phyloP scores from a whole-genome alignment of 2,797 vertebrate species.

The Parambassis ranga region DNA sequence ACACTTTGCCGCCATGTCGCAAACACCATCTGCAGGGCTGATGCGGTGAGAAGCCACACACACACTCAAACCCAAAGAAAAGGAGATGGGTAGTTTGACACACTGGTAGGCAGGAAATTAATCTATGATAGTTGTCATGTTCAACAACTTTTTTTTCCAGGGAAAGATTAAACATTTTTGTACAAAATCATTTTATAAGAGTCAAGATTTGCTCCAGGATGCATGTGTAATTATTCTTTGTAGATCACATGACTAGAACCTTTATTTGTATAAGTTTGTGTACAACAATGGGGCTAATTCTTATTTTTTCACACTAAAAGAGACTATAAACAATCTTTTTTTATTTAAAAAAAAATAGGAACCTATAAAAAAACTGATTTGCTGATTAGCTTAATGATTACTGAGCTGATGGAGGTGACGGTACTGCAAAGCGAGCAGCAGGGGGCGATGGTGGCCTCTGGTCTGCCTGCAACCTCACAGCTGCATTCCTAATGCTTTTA shows the following conservation, averaged over 20 bases:
- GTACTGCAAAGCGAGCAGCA: slow-evolving; percentile 48
- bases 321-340: too few species aligned
- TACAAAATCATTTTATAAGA: too few species aligned
- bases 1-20: slow-evolving; percentile 93
- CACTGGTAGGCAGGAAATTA: not conserved
- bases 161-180: not conserved
- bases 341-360: too few species aligned
- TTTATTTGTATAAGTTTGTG: too few species aligned
- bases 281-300: too few species aligned
- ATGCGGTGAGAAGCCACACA: slow-evolving; percentile 84
- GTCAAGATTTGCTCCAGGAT: too few species aligned
- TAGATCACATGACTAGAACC: too few species aligned
- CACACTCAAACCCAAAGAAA: not conserved
- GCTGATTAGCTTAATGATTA: not conserved
- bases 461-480: slow-evolving; percentile 19
- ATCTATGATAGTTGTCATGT: not conserved
- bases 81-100: not conserved
- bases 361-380: too few species aligned
- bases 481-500: slow-evolving; percentile 58
- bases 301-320: too few species aligned
- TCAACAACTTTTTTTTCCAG: not conserved
- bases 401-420: not conserved
- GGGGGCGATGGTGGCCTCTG: slow-evolving; percentile 68
- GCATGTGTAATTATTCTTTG: too few species aligned
- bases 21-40: slow-evolving; percentile 96